phyloP scores from a whole-genome alignment of 2,888 invertebrate species.

The Oligia latruncula region DNA sequence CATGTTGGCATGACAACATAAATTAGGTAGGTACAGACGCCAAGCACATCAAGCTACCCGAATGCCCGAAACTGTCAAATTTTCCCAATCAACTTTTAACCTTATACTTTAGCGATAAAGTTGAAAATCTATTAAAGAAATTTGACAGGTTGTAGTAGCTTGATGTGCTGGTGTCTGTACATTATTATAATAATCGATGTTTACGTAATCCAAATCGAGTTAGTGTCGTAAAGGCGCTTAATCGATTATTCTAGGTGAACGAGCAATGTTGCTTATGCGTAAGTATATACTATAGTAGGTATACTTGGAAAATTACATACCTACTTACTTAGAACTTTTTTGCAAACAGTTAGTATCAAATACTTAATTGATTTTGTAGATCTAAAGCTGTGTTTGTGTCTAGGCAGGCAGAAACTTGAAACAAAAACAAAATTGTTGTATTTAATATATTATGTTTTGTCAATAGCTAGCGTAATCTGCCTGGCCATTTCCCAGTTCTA shows the following conservation, averaged over 20 bases:
- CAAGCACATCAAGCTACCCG: no score
- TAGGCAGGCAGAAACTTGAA: background rate
- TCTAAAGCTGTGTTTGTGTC: background rate
- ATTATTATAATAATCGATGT: conserved; percentile 35
- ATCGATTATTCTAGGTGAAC: conserved; percentile 26
- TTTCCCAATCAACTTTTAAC: no score
- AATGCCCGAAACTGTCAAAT: no score
- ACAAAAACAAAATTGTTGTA: background rate
- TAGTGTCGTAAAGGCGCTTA: conserved; percentile 24
- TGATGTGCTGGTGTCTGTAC: background rate
- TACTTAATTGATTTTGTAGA: background rate
- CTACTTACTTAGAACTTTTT: background rate
- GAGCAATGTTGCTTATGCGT: background rate
- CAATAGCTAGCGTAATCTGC: background rate
- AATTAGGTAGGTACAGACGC: background rate
- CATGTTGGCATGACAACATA: conserved; percentile 1
- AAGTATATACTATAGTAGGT: background rate
- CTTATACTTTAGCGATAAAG: no score
- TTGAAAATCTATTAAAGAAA: no score
- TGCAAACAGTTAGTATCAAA: background rate
- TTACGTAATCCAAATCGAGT: conserved; percentile 34
- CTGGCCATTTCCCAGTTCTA: background rate
- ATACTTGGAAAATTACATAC: no score
- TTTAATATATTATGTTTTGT: no score
- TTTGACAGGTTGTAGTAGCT: no score